Evolutionary conservation across 2,797 vertebrate species (phyloP), one percentile per base, ranked within the genome.

Genomic region (Luscinia luscinia): DNA sequence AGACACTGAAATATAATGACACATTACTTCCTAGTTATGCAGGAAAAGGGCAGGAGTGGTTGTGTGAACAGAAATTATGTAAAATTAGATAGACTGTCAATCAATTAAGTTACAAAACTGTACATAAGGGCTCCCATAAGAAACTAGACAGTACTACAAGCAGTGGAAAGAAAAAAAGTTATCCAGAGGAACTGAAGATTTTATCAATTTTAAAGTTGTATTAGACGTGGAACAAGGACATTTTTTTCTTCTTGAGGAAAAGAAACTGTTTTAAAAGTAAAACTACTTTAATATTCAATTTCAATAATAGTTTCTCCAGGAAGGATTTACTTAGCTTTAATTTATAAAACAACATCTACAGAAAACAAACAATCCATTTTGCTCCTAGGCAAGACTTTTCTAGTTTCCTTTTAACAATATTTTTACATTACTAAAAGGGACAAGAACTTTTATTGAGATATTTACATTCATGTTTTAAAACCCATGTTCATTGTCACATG

Each of bases 381-480:
- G 2, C 36, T 83, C 27, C 55, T 51, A 80, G 32, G 22, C 62
- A 89, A 87, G 27, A 32, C 3, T 87, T 80, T 69, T 45, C 45
- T 49, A 51, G 11, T 55, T 93, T 87, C 22, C 58, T 45, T 69
- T 84, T 54, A 6, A 74, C 17, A 87, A 45, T 14, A 21, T 85
- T 87, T 84, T 49, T 46, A 85, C 7, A 17, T 45, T 59, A 72
- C 17, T 94, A 85, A 89, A 88, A 91, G 15, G 8, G 30, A 77
- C 59, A 87, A 87, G 76, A 70, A 7, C 30, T 40, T 82, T 55
- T 78, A 84, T 58, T 69, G 76, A 80, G 43, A 51, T 59, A 69
- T n/a, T 87, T 89, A 93, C 55, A 89, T 23, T 41, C 22, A 59
- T 28, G 4, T 67, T 93, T 92, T 89, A 69, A 95, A 94, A 90